Evolutionary conservation across 2,888 invertebrate species (phyloP).

Genomic region (Taenaris catops): DNA sequence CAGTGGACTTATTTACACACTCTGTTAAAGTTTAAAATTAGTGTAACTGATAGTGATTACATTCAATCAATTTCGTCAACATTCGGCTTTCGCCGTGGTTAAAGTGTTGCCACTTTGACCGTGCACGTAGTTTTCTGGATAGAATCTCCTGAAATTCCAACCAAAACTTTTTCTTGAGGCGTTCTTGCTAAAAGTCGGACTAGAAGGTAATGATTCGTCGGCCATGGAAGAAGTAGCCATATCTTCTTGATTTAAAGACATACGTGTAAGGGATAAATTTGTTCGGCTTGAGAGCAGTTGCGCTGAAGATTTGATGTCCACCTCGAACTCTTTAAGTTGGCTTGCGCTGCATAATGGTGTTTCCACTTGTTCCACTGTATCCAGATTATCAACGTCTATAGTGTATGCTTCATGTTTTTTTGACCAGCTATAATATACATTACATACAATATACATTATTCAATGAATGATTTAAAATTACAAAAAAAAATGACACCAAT

Average conservation of each 20-base stretch:
- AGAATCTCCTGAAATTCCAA: conserved; percentile 55
- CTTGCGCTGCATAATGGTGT: conserved; percentile 90
- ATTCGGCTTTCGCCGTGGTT: conserved; percentile 14
- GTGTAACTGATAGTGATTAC: too few species aligned
- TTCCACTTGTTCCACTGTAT: conserved; percentile 82
- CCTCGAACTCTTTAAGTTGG: conserved; percentile 73
- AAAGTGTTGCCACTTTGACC: conserved; percentile 22
- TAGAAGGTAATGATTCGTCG: conserved; percentile 44
- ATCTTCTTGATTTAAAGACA: conserved; percentile 42
- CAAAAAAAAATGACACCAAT: too few species aligned
- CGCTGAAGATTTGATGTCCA: conserved; percentile 50
- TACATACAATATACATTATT: too few species aligned
- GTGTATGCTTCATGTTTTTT: conserved; percentile 77
- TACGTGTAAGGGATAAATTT: conserved; percentile 35
- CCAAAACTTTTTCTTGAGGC: conserved; percentile 56
- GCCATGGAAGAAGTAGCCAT: conserved; percentile 35
- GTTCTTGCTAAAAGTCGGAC: conserved; percentile 42
- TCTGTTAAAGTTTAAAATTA: too few species aligned
- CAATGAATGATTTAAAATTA: too few species aligned
- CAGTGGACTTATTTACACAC: too few species aligned
- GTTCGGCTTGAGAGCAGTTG: conserved; percentile 41
- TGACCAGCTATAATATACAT: conserved; percentile 59
- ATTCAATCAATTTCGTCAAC: too few species aligned
- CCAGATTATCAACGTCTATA: conserved; percentile 82
- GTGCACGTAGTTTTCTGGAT: conserved; percentile 36